phyloP scores from a whole-genome alignment of 1,140 invertebrate species.

The Brachystomella parvula region DNA sequence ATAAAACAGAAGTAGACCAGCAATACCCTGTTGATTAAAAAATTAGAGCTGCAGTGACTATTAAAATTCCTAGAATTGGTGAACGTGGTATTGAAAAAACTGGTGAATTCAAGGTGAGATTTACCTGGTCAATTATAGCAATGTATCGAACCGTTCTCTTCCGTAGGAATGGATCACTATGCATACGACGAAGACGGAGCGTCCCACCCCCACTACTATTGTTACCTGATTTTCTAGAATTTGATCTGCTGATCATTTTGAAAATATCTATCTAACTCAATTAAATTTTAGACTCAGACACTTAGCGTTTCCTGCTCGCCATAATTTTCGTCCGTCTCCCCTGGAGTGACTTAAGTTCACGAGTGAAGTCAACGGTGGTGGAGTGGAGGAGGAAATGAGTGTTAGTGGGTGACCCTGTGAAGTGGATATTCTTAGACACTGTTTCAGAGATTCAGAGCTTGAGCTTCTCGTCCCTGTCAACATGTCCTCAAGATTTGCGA shows the following conservation, averaged over 20 bases:
- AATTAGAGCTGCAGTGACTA: too few relatives aligned
- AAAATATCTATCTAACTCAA: background rate
- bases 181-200: background rate
- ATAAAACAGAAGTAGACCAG: slow-evolving; percentile 2
- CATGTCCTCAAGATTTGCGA: too few relatives aligned
- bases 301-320: too few relatives aligned
- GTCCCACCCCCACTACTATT: slow-evolving; percentile 8
- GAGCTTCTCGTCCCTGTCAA: too few relatives aligned
- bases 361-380: too few relatives aligned
- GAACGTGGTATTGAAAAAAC: too few relatives aligned
- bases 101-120: background rate
- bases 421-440: background rate
- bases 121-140: slow-evolving; percentile 13
- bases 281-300: background rate
- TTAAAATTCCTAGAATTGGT: too few relatives aligned
- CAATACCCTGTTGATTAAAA: too few relatives aligned
- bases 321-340: too few relatives aligned
- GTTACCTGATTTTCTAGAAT: slow-evolving; percentile 3
- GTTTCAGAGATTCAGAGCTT: too few relatives aligned
- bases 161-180: slow-evolving; percentile 1
- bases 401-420: background rate
- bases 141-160: slow-evolving; percentile 11
- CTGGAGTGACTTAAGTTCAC: too few relatives aligned
- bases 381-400: too few relatives aligned
- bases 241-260: slow-evolving; percentile 1